phyloP scores from a whole-genome alignment of 2,797 vertebrate genomes.

The Chaenodraco wilsoni region DNA sequence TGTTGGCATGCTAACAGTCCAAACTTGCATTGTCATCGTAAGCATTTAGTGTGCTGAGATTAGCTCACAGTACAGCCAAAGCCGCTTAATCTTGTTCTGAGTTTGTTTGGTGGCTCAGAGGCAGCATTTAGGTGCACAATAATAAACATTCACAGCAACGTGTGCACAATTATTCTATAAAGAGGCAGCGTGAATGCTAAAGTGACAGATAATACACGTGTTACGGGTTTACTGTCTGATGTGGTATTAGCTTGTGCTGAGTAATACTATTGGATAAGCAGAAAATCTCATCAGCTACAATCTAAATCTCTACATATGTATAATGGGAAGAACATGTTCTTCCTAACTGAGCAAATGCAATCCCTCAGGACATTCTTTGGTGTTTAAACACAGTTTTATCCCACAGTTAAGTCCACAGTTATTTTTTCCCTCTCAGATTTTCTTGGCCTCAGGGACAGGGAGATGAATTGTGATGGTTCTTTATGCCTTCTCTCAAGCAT shows the following conservation, averaged over 20 bases:
- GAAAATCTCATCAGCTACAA: slow-evolving; percentile 52
- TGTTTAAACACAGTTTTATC: slow-evolving; percentile 46
- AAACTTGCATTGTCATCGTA: neutral
- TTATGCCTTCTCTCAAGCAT: slow-evolving; percentile 11
- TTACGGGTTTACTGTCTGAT: slow-evolving; percentile 35
- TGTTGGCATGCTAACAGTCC: neutral
- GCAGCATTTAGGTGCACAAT: slow-evolving; percentile 10
- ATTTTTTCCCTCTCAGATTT: slow-evolving; percentile 18
- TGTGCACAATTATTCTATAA: slow-evolving; percentile 13
- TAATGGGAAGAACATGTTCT: slow-evolving; percentile 30
- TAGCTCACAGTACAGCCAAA: neutral
- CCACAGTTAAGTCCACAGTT: slow-evolving; percentile 33
- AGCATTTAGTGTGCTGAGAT: neutral
- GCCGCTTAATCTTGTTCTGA: neutral
- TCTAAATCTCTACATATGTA: slow-evolving; percentile 46
- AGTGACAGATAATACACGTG: slow-evolving; percentile 19
- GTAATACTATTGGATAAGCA: slow-evolving; percentile 61
- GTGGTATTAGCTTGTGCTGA: slow-evolving; percentile 35
- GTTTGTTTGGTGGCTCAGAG: slow-evolving; percentile 9
- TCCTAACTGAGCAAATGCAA: slow-evolving; percentile 40
- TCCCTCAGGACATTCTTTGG: slow-evolving; percentile 42
- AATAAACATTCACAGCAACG: neutral
- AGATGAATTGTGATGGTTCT: slow-evolving; percentile 30
- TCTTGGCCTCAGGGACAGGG: slow-evolving; percentile 42
- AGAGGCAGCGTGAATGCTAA: slow-evolving; percentile 1